Evolutionary conservation across 2,797 vertebrate genomes (phyloP), one percentile per base, ranked within the genome.

Genomic region (Bradypodion ventrale): DNA sequence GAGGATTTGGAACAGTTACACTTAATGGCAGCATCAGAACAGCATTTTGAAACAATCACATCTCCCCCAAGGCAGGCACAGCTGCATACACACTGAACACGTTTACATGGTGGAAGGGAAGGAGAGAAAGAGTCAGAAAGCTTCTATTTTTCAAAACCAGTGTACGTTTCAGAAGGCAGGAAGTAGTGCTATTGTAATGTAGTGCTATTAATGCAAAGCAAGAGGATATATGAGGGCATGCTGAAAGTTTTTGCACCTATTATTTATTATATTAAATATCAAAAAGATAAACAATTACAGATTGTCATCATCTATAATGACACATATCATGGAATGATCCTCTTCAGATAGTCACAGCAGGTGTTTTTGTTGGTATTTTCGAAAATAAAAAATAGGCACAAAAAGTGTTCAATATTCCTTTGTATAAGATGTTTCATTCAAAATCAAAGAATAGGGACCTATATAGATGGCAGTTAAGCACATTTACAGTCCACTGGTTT

Each of bases 31-130:
- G 63, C n/a, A 56, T 70, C 42, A 76, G 27, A 81, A n/a, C 78
- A 66, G n/a, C 32, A 84, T 44, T 70, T 65, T 56, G 72, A 70
- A 70, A 46, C 27, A 69, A 75, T 59, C 56, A 73, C 68, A 35
- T 70, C 23, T 70, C 40, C 56, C 77, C 65, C 62, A 73, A 79
- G 49, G 21, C 76, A 83, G 60, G 35, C 63, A 83, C 40, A 73
- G 73, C 35, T 84, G 78, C 56, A 82, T 13, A 49, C 42, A 76
- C 65, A 62, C 35, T 62, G 65, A 81, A 19, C 49, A 32, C 35
- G 63, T 83, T 52, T 40, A 10, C 37, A 46, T 15, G 2, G 29
- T 21, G 35, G 27, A 3, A 8, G 46, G 2, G 13, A 4, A 37
- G 7, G 65, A 46, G 65, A 68, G 35, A 13, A 46, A 2, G 69